Conservation (phyloP, 2,888 invertebrate species). For the Nemoura dubitans region DNA sequence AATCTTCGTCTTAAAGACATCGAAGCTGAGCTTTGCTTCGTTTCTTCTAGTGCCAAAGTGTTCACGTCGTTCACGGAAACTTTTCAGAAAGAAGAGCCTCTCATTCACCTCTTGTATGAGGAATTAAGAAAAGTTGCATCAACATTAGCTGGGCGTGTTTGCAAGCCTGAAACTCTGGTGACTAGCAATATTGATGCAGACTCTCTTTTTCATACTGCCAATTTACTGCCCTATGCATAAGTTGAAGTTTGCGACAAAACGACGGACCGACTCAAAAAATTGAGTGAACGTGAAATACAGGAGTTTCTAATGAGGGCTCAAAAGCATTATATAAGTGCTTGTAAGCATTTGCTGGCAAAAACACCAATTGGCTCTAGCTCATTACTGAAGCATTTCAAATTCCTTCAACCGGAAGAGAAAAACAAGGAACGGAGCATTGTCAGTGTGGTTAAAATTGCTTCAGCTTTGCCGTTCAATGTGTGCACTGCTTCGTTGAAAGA, state of each 20-base stretch:
- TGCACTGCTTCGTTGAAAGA: too few relatives aligned
- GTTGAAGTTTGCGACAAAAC: slow-evolving; percentile 1
- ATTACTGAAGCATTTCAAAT: slow-evolving; percentile 41
- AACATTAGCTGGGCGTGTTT: neutral
- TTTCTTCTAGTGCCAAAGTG: slow-evolving; percentile 43
- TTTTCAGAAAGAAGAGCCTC: slow-evolving; percentile 46
- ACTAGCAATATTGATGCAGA: neutral
- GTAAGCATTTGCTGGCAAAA: slow-evolving; percentile 39
- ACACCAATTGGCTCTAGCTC: slow-evolving; percentile 4
- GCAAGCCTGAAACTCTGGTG: neutral
- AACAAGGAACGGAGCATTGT: slow-evolving; percentile 34
- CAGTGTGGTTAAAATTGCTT: slow-evolving; percentile 40
- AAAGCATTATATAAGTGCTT: slow-evolving; percentile 36
- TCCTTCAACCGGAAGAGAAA: slow-evolving; percentile 41
- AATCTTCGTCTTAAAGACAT: slow-evolving; percentile 25
- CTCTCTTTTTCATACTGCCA: neutral
- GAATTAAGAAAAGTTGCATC: slow-evolving; percentile 22
- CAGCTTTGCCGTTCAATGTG: slow-evolving; percentile 1
- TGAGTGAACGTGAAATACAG: slow-evolving; percentile 30
- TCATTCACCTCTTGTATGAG: slow-evolving; percentile 43
- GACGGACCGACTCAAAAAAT: neutral
- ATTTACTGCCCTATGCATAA: neutral
- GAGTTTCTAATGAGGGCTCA: slow-evolving; percentile 36
- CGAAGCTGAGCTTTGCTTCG: too few relatives aligned
- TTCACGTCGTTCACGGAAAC: slow-evolving; percentile 43